Percentiles rank a stretch among this genome's conserved stretches.
Conservation (phyloP, 2,888 invertebrate species). For the Tetanocera ferruginea region DNA sequence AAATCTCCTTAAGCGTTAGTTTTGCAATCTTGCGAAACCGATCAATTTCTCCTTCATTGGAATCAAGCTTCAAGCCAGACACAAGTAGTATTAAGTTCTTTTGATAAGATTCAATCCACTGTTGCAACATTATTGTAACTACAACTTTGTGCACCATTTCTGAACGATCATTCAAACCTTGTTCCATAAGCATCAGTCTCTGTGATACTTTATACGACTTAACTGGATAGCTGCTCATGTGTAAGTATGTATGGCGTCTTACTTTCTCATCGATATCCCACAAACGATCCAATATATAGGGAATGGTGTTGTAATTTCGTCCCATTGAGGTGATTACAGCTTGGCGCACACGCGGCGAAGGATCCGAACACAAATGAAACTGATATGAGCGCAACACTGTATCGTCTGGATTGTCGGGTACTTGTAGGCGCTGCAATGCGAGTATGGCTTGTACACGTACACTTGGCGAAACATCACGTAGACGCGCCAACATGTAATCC, state of each 20-base stretch:
- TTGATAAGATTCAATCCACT: slow-evolving; percentile 82
- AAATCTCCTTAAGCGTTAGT: slow-evolving; percentile 72
- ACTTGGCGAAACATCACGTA: slow-evolving; percentile 80
- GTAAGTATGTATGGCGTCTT: slow-evolving; percentile 71
- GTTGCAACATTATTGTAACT: slow-evolving; percentile 74
- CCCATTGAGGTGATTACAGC: slow-evolving; percentile 82
- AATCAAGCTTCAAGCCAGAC: slow-evolving; percentile 81
- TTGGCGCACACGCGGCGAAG: slow-evolving; percentile 79
- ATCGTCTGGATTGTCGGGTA: slow-evolving; percentile 81
- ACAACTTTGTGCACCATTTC: slow-evolving; percentile 72
- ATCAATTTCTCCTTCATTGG: slow-evolving; percentile 75
- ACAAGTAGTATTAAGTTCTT: slow-evolving; percentile 81
- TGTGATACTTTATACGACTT: slow-evolving; percentile 75
- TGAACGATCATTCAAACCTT: slow-evolving; percentile 76
- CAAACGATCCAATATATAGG: slow-evolving; percentile 78
- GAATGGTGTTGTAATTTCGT: slow-evolving; percentile 78
- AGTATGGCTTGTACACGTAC: slow-evolving; percentile 85
- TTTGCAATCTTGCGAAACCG: slow-evolving; percentile 73
- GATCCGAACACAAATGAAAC: slow-evolving; percentile 81
- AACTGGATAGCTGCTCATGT: slow-evolving; percentile 70
- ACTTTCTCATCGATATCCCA: slow-evolving; percentile 85
- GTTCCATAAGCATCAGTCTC: slow-evolving; percentile 74
- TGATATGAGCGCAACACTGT: slow-evolving; percentile 80
- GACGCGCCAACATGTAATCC: slow-evolving; percentile 77
- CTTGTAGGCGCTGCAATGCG: slow-evolving; percentile 84